A percentile compares a stretch with the other conserved stretches of the same genome.
These are phyloP conservation scores for Drosophila bocki DNA, from an alignment of 1,140 invertebrate genomes.

Conservation along the genomic window DNA sequence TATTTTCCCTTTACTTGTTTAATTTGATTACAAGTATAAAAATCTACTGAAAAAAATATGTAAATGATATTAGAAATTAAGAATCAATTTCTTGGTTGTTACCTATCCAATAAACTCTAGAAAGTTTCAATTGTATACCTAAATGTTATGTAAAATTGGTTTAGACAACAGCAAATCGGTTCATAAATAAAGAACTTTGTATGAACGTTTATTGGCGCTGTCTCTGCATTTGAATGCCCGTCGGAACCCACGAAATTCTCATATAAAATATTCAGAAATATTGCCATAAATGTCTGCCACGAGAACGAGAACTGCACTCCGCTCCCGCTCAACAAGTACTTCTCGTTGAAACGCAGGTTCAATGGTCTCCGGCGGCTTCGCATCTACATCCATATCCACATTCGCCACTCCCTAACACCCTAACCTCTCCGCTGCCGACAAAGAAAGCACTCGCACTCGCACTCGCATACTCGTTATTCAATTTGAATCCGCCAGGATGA, in stretches of 20 bases:
- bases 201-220: slow-evolving; percentile 16
- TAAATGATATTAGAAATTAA: neutral
- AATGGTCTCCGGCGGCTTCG: slow-evolving; percentile 18
- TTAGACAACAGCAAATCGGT: slow-evolving; percentile 16
- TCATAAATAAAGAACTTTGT: slow-evolving; percentile 21
- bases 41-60: neutral
- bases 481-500: slow-evolving; percentile 31
- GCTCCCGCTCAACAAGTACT: slow-evolving; percentile 35
- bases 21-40: neutral
- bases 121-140: neutral
- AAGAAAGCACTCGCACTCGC: slow-evolving; percentile 26
- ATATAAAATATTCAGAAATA: slow-evolving; percentile 39
- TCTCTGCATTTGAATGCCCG: slow-evolving; percentile 18
- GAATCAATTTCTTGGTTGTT: neutral
- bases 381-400: neutral
- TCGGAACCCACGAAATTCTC: slow-evolving; percentile 15
- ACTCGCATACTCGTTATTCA: slow-evolving; percentile 51
- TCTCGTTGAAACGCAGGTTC: slow-evolving; percentile 19
- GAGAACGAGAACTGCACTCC: neutral
- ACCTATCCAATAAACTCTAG: neutral
- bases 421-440: neutral
- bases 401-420: neutral
- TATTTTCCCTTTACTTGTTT: neutral
- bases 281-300: slow-evolving; percentile 23
- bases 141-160: neutral